These are phyloP conservation scores for Crotalus adamanteus DNA, from an alignment of 2,797 vertebrate species.

Conservation along the genomic window DNA sequence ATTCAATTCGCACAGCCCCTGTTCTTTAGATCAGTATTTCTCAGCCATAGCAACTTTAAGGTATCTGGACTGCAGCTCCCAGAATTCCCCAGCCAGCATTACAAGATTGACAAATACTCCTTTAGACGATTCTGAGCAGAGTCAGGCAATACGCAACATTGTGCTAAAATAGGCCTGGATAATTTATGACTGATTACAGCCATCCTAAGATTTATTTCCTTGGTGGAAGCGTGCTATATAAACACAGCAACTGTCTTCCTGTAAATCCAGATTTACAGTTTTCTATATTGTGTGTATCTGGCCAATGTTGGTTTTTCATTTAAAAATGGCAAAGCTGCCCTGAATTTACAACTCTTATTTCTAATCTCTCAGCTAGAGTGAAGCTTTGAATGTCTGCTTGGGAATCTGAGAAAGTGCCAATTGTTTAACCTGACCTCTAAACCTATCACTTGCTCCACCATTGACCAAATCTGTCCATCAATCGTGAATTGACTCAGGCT, in stretches of 20 bases:
- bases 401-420: not conserved
- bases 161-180: not conserved
- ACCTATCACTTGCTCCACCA: not conserved
- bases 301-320: not conserved
- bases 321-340: not conserved
- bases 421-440: not conserved
- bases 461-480: not conserved
- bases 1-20: not conserved
- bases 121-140: not conserved
- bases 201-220: not conserved
- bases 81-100: not conserved
- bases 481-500: not conserved
- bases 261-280: not conserved
- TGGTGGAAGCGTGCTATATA: not conserved
- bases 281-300: not conserved
- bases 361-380: not conserved
- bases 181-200: not conserved
- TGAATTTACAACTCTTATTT: not conserved
- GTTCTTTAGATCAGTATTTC: not conserved
- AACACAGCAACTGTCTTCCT: not conserved
- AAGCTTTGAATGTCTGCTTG: not conserved
- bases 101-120: not conserved
- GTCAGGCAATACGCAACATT: not conserved
- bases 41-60: too few species aligned
- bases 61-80: not conserved